These are phyloP conservation scores for Phylloscopus collybita DNA, from an alignment of 2,797 vertebrate species.

Conservation along the genomic window DNA sequence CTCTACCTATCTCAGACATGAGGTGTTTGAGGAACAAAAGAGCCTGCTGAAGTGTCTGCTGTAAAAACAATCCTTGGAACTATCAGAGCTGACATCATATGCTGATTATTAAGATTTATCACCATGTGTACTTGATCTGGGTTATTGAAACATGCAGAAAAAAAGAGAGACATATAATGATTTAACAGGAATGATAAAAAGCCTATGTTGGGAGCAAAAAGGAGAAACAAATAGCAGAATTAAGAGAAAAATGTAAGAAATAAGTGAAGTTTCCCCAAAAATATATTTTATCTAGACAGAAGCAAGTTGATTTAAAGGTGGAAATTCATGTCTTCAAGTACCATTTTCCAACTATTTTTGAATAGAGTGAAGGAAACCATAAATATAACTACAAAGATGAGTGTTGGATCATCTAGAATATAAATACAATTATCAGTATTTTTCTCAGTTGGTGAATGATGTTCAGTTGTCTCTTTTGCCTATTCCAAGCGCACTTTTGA, in stretches of 20 bases:
- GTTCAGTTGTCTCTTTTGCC: background rate
- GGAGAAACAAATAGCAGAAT: background rate
- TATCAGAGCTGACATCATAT: background rate
- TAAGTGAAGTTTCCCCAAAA: background rate
- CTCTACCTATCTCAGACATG: background rate
- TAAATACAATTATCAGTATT: background rate
- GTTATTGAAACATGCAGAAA: background rate
- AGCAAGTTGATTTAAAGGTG: background rate
- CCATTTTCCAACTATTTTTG: background rate
- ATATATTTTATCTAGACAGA: background rate
- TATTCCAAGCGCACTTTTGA: background rate
- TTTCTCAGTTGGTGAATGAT: background rate
- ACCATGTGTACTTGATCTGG: background rate
- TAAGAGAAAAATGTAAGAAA: background rate
- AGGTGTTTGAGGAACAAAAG: background rate
- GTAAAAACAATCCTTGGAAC: background rate
- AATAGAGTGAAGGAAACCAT: background rate
- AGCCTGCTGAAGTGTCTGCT: background rate
- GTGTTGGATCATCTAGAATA: background rate
- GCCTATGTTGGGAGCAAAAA: background rate
- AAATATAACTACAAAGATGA: background rate
- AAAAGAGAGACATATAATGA: accelerated
- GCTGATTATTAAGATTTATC: background rate
- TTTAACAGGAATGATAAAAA: background rate
- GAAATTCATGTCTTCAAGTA: background rate